These are phyloP conservation scores for Enteromius paludinosus DNA, from an alignment of 2,797 vertebrate genomes.

Conservation along the genomic window DNA sequence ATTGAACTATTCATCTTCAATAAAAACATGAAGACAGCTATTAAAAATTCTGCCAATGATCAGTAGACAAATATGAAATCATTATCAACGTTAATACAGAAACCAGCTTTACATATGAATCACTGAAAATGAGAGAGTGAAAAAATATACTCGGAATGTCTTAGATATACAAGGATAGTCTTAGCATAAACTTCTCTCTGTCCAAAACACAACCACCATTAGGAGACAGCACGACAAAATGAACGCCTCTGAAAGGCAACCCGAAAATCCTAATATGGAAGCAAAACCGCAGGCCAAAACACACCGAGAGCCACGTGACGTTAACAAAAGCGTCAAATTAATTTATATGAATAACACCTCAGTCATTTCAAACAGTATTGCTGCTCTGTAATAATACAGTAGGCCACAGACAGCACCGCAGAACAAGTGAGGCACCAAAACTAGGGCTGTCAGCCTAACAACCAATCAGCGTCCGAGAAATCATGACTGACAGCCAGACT, in stretches of 20 bases:
- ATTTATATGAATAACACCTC: conserved; percentile 21
- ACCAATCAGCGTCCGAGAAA: conserved; percentile 72
- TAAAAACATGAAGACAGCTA: neutral
- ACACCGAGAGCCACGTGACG: neutral
- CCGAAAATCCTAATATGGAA: neutral
- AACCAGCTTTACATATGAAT: neutral
- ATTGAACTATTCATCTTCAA: neutral
- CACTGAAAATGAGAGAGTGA: conserved; percentile 13
- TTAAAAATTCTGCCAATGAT: neutral
- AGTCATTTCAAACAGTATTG: conserved; percentile 24
- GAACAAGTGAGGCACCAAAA: conserved; percentile 70
- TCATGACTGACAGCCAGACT: conserved; percentile 61
- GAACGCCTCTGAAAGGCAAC: conserved; percentile 1
- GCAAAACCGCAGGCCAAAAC: conserved; percentile 13
- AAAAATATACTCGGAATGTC: neutral
- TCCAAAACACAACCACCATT: conserved; percentile 36
- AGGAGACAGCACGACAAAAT: conserved; percentile 21
- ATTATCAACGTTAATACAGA: neutral
- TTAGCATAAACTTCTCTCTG: neutral
- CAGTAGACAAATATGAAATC: neutral
- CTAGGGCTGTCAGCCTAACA: conserved; percentile 73
- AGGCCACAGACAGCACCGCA: conserved; percentile 76
- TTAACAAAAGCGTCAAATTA: neutral
- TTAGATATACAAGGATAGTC: neutral
- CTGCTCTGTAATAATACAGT: conserved; percentile 56